Percentiles rank a stretch among this genome's conserved stretches.
Evolutionary conservation across 2,888 invertebrate species (phyloP).

Genomic region (Allacma fusca): DNA sequence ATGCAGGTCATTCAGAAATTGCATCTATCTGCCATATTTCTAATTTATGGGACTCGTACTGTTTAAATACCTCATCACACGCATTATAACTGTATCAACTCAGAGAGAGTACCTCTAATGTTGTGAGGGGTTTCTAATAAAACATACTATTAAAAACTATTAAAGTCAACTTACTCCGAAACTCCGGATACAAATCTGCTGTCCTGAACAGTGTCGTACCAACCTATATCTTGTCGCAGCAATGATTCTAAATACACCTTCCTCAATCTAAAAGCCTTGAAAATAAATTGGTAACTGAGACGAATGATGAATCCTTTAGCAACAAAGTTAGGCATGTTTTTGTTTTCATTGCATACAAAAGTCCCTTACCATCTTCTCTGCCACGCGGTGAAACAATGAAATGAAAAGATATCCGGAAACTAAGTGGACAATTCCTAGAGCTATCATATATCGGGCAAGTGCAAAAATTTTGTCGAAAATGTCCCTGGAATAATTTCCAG

Average conservation of each 20-base stretch:
- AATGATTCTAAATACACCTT: slow-evolving; percentile 52
- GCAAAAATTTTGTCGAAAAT: slow-evolving; percentile 44
- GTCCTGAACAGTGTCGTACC: slow-evolving; percentile 58
- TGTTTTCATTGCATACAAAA: no score
- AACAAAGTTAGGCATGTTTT: no score
- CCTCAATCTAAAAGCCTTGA: slow-evolving; percentile 49
- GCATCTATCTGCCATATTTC: no score
- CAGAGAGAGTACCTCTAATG: no score
- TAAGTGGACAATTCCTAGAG: slow-evolving; percentile 71
- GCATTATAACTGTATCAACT: no score
- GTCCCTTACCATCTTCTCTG: slow-evolving; percentile 72
- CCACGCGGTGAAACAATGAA: slow-evolving; percentile 74
- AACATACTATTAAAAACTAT: no score
- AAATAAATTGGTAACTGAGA: no score
- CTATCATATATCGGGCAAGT: slow-evolving; percentile 71
- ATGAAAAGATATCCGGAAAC: slow-evolving; percentile 73
- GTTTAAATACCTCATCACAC: no score
- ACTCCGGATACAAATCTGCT: slow-evolving; percentile 57
- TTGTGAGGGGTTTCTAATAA: no score
- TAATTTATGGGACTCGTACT: no score
- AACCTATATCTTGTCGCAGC: slow-evolving; percentile 56
- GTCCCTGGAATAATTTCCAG: slow-evolving; percentile 2
- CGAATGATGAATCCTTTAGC: no score
- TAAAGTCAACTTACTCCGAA: slow-evolving; percentile 55
- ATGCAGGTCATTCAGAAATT: no score